These are phyloP conservation scores for Callithrix jacchus DNA, from an alignment of 2,113 vertebrate genomes.

Conservation along the genomic window DNA sequence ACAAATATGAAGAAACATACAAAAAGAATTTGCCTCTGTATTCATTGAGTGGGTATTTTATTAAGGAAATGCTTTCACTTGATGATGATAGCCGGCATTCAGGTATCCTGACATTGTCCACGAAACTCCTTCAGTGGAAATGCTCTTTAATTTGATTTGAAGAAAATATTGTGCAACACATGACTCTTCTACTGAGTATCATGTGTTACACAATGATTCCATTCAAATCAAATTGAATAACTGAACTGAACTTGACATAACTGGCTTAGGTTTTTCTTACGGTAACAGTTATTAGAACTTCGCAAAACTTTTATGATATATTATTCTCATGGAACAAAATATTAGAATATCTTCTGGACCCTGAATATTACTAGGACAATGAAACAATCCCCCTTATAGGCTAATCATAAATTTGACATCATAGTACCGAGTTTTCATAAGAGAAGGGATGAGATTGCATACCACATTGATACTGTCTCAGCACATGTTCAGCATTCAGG, in stretches of 20 bases:
- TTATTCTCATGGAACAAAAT: conserved; percentile 24
- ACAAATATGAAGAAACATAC: not conserved
- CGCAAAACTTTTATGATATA: not conserved
- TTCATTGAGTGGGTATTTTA: not conserved
- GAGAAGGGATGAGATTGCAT: not conserved
- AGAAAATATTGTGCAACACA: not conserved
- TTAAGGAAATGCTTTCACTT: conserved; percentile 15
- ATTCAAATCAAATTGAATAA: too few species aligned
- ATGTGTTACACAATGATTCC: too few species aligned
- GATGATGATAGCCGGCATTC: not conserved
- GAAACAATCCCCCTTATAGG: not conserved
- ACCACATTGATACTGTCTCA: not conserved
- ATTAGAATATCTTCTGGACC: not conserved
- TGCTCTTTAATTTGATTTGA: conserved; percentile 4
- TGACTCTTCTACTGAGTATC: not conserved
- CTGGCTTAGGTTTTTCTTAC: not conserved
- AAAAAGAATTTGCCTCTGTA: not conserved
- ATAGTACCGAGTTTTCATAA: not conserved
- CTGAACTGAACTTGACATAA: not conserved
- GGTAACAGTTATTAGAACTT: conserved; percentile 1
- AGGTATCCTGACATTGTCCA: not conserved
- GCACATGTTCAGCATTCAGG: not conserved
- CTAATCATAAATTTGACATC: not conserved
- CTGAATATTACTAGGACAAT: not conserved
- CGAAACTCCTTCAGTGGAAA: not conserved